Percentiles rank a stretch among this genome's conserved stretches.
Conservation (phyloP, 2,888 invertebrate species). For the Cryptus viduatorius region DNA sequence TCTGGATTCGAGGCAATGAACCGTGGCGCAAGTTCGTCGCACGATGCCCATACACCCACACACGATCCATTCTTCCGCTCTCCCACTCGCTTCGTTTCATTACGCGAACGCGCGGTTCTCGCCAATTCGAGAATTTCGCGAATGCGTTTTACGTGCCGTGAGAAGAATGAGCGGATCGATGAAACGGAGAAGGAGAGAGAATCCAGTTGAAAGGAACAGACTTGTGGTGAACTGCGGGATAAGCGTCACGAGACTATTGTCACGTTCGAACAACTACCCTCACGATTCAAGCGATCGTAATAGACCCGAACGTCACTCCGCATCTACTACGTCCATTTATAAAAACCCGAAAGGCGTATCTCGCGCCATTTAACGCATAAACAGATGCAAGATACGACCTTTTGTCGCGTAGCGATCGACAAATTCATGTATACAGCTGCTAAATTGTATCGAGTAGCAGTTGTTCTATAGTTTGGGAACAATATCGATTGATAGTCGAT, state of each 20-base stretch:
- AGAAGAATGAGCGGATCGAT: not conserved
- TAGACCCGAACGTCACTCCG: slow-evolving; percentile 23
- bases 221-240: not conserved
- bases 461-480: slow-evolving; percentile 4
- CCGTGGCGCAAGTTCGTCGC: slow-evolving; percentile 40
- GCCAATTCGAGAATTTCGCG: slow-evolving; percentile 32
- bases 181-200: not conserved
- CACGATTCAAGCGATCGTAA: slow-evolving; percentile 41
- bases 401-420: too few relatives aligned
- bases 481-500: slow-evolving; percentile 23
- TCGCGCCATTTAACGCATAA: too few relatives aligned
- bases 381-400: too few relatives aligned
- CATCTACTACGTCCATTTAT: too few relatives aligned
- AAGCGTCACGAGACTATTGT: slow-evolving; percentile 37
- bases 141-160: slow-evolving; percentile 46
- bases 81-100: slow-evolving; percentile 32
- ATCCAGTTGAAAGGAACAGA: slow-evolving; percentile 1
- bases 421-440: too few relatives aligned
- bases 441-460: not conserved
- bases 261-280: slow-evolving; percentile 35
- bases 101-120: slow-evolving; percentile 19
- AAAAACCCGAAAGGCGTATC: too few relatives aligned
- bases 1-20: slow-evolving; percentile 45
- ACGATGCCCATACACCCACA: slow-evolving; percentile 24
- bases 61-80: not conserved